Conservation (phyloP, 1,140 invertebrate species). For the Drosophila auraria region DNA sequence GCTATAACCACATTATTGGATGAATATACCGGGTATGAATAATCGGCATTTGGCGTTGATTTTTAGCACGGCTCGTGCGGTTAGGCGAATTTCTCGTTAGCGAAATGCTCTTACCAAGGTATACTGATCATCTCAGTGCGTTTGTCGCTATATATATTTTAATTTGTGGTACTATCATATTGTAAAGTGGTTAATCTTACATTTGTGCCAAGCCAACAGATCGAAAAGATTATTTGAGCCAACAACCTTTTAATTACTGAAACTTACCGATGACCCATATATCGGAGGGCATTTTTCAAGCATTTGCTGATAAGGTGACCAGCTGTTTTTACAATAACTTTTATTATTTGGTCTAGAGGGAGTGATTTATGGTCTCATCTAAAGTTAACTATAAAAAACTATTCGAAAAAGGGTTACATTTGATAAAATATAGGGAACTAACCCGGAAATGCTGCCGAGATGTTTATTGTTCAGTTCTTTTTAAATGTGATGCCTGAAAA, state of each 20-base stretch:
- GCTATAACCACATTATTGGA: slow-evolving; percentile 41
- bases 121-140: background rate
- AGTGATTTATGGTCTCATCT: slow-evolving; percentile 4
- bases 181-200: background rate
- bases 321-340: slow-evolving; percentile 8
- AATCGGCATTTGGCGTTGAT: slow-evolving; percentile 73
- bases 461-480: no score
- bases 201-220: slow-evolving; percentile 26
- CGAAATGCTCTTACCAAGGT: slow-evolving; percentile 34
- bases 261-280: slow-evolving; percentile 36
- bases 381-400: no score
- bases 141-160: background rate
- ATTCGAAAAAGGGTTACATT: background rate
- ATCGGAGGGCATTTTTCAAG: slow-evolving; percentile 14
- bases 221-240: slow-evolving; percentile 16
- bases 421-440: background rate
- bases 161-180: background rate
- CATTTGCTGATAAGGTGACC: slow-evolving; percentile 24
- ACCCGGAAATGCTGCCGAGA: no score
- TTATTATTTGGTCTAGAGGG: slow-evolving; percentile 6
- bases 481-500: no score
- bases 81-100: slow-evolving; percentile 38
- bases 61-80: slow-evolving; percentile 65
- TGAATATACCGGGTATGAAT: slow-evolving; percentile 64
- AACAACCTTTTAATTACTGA: slow-evolving; percentile 52